Conservation (phyloP, 2,113 vertebrate genomes). For the Archocentrus centrarchus region DNA sequence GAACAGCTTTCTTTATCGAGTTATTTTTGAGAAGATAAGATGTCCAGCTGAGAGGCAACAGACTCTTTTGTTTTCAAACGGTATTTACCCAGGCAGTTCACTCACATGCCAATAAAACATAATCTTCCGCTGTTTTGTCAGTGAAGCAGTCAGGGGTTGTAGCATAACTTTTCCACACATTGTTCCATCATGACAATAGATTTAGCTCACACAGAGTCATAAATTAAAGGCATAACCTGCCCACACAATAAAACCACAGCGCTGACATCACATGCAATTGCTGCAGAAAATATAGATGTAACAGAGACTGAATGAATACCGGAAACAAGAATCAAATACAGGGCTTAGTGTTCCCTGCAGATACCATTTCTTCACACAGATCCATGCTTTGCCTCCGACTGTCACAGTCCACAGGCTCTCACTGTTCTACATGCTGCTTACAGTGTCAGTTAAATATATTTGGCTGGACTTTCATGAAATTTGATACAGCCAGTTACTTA, state of each 20-base stretch:
- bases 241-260: background rate
- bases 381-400: background rate
- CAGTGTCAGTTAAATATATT: background rate
- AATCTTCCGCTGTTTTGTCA: background rate
- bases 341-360: background rate
- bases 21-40: conserved; percentile 33
- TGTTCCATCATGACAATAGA: background rate
- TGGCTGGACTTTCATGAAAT: background rate
- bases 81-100: conserved; percentile 9
- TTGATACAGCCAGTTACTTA: too few relatives aligned
- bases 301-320: background rate
- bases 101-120: conserved; percentile 23
- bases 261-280: background rate
- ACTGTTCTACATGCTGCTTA: background rate
- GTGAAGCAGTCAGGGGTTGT: conserved; percentile 7
- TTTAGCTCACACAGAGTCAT: background rate
- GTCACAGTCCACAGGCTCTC: background rate
- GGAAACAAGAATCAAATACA: background rate
- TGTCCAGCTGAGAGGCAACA: conserved; percentile 26
- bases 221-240: background rate
- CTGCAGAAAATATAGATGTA: background rate
- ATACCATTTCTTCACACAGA: background rate
- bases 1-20: conserved; percentile 34
- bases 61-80: background rate
- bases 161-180: conserved; percentile 22